Evolutionary conservation across 1,140 invertebrate genomes (phyloP).

Genomic region (Atta texana): DNA sequence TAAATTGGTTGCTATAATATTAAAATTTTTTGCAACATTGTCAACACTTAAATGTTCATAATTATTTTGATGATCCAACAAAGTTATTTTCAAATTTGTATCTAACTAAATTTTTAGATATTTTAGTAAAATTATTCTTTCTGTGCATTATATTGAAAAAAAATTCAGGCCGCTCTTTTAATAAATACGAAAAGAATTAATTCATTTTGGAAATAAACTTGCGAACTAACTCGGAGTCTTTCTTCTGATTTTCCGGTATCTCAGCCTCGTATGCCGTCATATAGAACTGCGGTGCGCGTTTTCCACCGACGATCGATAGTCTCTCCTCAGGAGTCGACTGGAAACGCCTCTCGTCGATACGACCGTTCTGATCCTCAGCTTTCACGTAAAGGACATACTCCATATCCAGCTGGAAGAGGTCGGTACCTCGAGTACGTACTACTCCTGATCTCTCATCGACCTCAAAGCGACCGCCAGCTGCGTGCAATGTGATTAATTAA

Average conservation of each 20-base stretch:
- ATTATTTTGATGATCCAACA: no score
- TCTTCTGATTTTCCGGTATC: conserved; percentile 98
- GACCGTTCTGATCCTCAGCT: conserved; percentile 97
- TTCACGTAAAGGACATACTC: conserved; percentile 98
- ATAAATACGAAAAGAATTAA: background rate
- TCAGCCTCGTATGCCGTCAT: conserved; percentile 97
- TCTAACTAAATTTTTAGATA: no score
- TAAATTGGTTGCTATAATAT: no score
- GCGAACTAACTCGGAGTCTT: conserved; percentile 94
- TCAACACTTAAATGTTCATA: no score
- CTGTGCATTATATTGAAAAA: no score
- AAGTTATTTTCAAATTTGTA: no score
- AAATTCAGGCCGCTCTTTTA: background rate
- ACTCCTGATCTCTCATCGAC: conserved; percentile 97
- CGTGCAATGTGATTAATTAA: conserved; percentile 39
- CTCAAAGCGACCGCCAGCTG: conserved; percentile 92
- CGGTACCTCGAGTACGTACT: conserved; percentile 95
- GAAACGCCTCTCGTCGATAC: conserved; percentile 94
- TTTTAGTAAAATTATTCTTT: no score
- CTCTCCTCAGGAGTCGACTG: conserved; percentile 96
- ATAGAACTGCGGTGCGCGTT: conserved; percentile 97
- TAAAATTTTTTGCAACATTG: no score
- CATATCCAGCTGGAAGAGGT: conserved; percentile 97
- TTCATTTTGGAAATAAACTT: background rate
- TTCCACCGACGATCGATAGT: conserved; percentile 96